Percentiles rank a stretch among this genome's conserved stretches.
These are phyloP conservation scores for Drosophila conformis DNA, from an alignment of 2,888 invertebrate genomes.

Conservation along the genomic window DNA sequence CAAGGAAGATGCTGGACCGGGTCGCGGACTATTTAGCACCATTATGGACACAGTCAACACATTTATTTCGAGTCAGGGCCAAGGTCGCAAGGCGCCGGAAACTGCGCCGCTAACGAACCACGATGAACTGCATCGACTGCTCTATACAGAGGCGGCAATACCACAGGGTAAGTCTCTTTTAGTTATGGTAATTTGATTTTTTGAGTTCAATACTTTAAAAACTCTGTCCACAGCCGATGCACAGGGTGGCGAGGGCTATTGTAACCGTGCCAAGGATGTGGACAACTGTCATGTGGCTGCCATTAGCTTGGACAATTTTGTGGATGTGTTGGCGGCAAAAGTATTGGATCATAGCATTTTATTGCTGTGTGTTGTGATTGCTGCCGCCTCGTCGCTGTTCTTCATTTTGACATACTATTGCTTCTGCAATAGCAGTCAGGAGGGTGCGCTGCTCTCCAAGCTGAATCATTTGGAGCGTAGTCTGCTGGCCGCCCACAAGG, in stretches of 20 bases:
- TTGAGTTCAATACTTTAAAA: neutral
- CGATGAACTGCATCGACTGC: conserved; percentile 73
- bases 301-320: conserved; percentile 70
- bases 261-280: conserved; percentile 40
- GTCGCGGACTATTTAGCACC: conserved; percentile 81
- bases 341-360: conserved; percentile 85
- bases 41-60: conserved; percentile 83
- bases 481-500: conserved; percentile 87
- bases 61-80: conserved; percentile 62
- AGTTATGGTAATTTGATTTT: neutral
- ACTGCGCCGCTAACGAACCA: conserved; percentile 20
- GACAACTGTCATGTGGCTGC: conserved; percentile 22
- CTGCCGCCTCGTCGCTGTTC: conserved; percentile 90
- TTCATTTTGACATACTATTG: conserved; percentile 92
- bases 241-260: conserved; percentile 33
- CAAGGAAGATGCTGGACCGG: conserved; percentile 54
- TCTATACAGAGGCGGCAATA: conserved; percentile 58
- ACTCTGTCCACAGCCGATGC: conserved; percentile 3
- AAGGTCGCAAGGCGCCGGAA: conserved; percentile 39
- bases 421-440: conserved; percentile 90
- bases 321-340: conserved; percentile 68
- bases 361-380: conserved; percentile 87
- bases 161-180: conserved; percentile 18
- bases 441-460: conserved; percentile 89
- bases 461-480: conserved; percentile 88